Evolutionary conservation across 2,113 vertebrate genomes (phyloP), one percentile per base, ranked within the genome.

Genomic region (Ciconia stormi): DNA sequence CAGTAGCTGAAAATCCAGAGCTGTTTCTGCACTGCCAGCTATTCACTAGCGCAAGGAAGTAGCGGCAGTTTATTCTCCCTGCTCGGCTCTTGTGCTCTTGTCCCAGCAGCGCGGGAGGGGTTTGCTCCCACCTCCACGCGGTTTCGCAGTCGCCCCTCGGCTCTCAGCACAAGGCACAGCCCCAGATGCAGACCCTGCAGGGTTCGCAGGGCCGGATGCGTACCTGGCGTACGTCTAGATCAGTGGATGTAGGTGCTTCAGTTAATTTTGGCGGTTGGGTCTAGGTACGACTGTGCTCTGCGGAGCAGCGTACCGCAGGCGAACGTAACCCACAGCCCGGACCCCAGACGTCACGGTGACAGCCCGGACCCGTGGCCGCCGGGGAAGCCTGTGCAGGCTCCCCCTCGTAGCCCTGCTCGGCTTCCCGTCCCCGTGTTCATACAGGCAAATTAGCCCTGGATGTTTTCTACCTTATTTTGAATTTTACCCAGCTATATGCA

Each of bases 261-360:
- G 1, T 23, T 7, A 0, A 0, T 6, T 47, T 2, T 10, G 49
- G 42, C 42, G 29, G 18, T 1, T 5, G 25, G 32, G 23, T 21
- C 16, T 13, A 14, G 49, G 26, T 5, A 0, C 13, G 38, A 4
- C 32, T 2, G 2, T 2, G 71, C 44, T 22, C 70, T 11, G 17
- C 0, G 0, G 71, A 34, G 82, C 63, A 3, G 29, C 1, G 0
- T 4, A 6, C 21, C 4, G 0, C 52, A 7, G 63, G 63, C 14
- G 1, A 23, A 7, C 4, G 10, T 10, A 29, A 18, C 63, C 26
- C 82, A 2, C 27, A 18, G 59, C 52, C 47, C 5, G 2, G 26
- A 16, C 21, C 62, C 1, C 0, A 8, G 36, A 8, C 8, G 21
- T 7, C 32, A 4, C 2, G 1, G 25, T 11, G 84, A 5, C 36